Conservation (phyloP, 2,113 vertebrate genomes). For the Pelecanus crispus region DNA sequence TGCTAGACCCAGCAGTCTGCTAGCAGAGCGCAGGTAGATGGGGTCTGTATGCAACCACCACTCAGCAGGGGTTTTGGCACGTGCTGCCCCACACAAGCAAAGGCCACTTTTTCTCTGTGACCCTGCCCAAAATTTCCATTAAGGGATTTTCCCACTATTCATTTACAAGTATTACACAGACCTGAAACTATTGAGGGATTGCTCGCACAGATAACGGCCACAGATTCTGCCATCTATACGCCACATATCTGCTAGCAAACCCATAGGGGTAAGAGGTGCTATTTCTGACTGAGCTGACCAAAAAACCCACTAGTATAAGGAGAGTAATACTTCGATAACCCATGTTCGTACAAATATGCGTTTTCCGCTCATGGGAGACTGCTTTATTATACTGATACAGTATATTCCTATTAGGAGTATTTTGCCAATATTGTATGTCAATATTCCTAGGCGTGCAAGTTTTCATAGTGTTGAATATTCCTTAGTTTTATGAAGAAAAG, state of each 20-base stretch:
- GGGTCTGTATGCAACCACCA: accelerated
- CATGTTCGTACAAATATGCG: neutral
- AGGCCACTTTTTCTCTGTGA: neutral
- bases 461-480: neutral
- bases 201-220: neutral
- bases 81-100: neutral
- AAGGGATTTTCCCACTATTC: neutral
- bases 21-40: neutral
- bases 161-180: neutral
- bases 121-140: neutral
- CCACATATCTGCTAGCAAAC: neutral
- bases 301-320: neutral
- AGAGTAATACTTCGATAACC: neutral
- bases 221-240: neutral
- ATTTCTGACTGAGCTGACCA: neutral
- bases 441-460: neutral
- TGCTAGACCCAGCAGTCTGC: neutral
- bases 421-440: constrained; percentile 25
- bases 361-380: neutral
- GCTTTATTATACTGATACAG: neutral
- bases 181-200: neutral
- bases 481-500: neutral
- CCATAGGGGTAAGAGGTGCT: neutral
- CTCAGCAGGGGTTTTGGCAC: neutral
- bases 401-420: neutral